Percentiles rank a stretch among this genome's conserved stretches.
These are phyloP conservation scores for Trichechus manatus DNA, from an alignment of 2,113 vertebrate species.

Conservation along the genomic window DNA sequence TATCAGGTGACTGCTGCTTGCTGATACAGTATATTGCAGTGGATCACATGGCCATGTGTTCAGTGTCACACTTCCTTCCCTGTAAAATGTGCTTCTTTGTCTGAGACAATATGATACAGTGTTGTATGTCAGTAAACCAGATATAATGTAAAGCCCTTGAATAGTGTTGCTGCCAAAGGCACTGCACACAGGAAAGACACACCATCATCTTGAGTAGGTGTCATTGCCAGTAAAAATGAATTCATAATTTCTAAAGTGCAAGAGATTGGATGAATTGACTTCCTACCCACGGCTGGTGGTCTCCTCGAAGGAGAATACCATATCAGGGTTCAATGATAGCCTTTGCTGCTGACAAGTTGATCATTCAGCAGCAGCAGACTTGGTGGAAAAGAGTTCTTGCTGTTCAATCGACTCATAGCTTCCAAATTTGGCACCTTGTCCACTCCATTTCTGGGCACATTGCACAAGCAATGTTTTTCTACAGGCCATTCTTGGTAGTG, in stretches of 20 bases:
- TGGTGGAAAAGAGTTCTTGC: too few relatives aligned
- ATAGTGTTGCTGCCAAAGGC: neutral
- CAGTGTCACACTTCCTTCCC: neutral
- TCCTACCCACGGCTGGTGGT: too few relatives aligned
- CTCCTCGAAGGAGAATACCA: neutral
- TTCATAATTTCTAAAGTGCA: neutral
- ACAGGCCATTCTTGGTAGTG: neutral
- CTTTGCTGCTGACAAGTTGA: neutral
- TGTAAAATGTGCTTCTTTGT: neutral
- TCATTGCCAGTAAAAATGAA: neutral
- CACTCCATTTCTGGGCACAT: neutral
- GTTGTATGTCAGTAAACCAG: neutral
- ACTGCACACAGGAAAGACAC: neutral
- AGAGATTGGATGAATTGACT: neutral
- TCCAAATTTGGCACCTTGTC: neutral
- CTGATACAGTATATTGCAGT: neutral
- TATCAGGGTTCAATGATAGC: neutral
- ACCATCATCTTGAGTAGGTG: rapidly evolving
- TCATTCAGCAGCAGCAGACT: neutral
- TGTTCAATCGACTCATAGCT: neutral
- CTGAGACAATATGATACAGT: neutral
- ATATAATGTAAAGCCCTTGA: neutral
- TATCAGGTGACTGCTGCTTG: neutral
- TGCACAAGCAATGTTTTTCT: neutral
- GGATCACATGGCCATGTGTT: neutral